A percentile compares a stretch with the other conserved stretches of the same genome.
phyloP scores from a whole-genome alignment of 2,797 vertebrate species.

The Peromyscus aztecus region DNA sequence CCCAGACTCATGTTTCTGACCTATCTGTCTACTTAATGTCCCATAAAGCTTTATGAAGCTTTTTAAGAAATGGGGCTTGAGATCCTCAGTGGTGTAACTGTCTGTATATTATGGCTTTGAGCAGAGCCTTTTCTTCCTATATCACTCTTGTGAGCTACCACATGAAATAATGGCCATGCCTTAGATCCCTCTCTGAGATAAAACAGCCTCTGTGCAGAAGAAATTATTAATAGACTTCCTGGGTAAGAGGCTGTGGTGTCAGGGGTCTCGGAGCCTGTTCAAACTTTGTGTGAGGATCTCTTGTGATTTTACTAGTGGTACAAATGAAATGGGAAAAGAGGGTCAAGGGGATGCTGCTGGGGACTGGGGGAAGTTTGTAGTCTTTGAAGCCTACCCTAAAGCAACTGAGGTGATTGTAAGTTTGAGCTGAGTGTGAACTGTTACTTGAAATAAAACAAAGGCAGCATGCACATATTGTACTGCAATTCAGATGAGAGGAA shows the following conservation, averaged over 20 bases:
- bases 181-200: neutral
- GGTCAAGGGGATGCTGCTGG: neutral
- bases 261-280: neutral
- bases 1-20: slow-evolving; percentile 48
- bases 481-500: neutral
- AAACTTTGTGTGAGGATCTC: neutral
- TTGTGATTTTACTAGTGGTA: neutral
- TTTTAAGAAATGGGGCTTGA: slow-evolving; percentile 60
- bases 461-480: neutral
- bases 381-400: neutral
- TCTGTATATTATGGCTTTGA: slow-evolving; percentile 58
- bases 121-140: neutral
- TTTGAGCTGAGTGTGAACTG: neutral
- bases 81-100: slow-evolving; percentile 62
- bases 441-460: neutral
- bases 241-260: neutral
- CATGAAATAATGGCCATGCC: neutral
- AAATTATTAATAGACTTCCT: neutral
- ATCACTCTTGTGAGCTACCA: neutral
- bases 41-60: slow-evolving; percentile 73
- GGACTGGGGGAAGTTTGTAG: neutral
- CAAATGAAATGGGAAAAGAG: neutral
- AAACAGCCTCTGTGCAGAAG: neutral
- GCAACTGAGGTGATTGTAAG: neutral
- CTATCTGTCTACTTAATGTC: slow-evolving; percentile 51